A percentile compares a stretch with the other conserved stretches of the same genome.
Evolutionary conservation across 2,113 vertebrate genomes (phyloP).

Genomic region (Pogonocichla stellata): DNA sequence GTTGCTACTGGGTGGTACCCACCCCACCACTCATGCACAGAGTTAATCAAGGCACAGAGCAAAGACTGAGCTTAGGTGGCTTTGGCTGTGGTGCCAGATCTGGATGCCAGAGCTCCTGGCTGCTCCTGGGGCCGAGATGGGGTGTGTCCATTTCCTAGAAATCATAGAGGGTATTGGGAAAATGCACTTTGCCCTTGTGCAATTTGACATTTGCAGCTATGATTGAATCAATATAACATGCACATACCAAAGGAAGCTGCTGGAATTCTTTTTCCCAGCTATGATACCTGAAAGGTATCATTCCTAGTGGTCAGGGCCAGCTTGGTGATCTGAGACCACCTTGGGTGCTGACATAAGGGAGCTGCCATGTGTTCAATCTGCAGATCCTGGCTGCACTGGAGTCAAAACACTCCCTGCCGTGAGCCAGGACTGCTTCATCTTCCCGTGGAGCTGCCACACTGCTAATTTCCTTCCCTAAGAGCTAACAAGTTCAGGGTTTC

Average conservation of each 20-base stretch:
- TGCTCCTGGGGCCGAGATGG: neutral
- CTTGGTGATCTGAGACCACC: neutral
- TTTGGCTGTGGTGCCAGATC: neutral
- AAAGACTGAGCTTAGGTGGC: neutral
- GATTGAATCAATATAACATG: neutral
- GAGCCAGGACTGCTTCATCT: neutral
- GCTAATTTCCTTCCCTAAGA: neutral
- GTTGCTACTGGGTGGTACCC: neutral
- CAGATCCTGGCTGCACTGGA: neutral
- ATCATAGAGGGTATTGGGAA: neutral
- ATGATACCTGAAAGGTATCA: neutral
- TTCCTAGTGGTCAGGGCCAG: neutral
- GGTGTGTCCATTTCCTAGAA: neutral
- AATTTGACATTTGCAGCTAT: neutral
- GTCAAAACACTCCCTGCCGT: neutral
- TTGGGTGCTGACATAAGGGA: fast-evolving
- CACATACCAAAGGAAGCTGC: neutral
- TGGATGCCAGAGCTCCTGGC: neutral
- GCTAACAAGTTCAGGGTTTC: neutral
- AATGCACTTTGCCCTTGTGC: neutral
- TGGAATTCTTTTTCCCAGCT: neutral
- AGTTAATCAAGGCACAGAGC: neutral
- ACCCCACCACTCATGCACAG: fast-evolving
- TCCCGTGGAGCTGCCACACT: neutral
- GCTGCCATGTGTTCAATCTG: fast-evolving